Percentiles rank a stretch among this genome's conserved stretches.
Evolutionary conservation across 2,888 invertebrate genomes (phyloP).

Genomic region (Luperina testacea): DNA sequence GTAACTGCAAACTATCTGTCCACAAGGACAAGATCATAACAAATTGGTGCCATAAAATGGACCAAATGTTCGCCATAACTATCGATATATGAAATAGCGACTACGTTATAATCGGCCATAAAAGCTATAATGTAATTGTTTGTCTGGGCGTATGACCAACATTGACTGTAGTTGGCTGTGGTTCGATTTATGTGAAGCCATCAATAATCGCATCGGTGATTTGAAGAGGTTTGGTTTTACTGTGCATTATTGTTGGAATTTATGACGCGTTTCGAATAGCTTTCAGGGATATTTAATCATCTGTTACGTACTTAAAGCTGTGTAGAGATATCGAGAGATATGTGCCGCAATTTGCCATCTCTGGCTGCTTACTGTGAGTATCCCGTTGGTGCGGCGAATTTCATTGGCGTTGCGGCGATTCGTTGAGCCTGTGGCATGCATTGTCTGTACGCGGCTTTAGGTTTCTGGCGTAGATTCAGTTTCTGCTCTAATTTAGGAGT

Average conservation of each 20-base stretch:
- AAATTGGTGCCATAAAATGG: constrained; percentile 64
- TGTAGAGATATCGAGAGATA: neutral
- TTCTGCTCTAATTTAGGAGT: constrained; percentile 24
- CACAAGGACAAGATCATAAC: constrained; percentile 60
- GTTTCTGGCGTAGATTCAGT: constrained; percentile 34
- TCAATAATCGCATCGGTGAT: constrained; percentile 50
- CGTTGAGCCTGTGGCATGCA: neutral
- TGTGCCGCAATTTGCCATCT: neutral
- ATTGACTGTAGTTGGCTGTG: constrained; percentile 50
- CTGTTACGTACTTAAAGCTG: neutral
- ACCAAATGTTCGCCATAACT: constrained; percentile 62
- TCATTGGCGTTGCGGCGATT: neutral
- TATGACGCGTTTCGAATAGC: constrained; percentile 25
- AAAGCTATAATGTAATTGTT: constrained; percentile 67
- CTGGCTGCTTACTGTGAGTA: neutral
- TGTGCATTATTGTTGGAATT: constrained; percentile 43
- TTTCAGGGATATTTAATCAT: constrained; percentile 18
- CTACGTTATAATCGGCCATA: constrained; percentile 62
- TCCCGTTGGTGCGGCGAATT: neutral
- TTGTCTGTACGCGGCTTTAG: neutral
- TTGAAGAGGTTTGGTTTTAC: constrained; percentile 41
- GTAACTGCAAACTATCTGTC: constrained; percentile 39
- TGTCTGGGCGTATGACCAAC: constrained; percentile 51
- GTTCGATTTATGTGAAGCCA: constrained; percentile 45
- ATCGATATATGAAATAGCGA: constrained; percentile 60